phyloP scores from a whole-genome alignment of 2,113 vertebrate species.

The Eolophus roseicapilla region DNA sequence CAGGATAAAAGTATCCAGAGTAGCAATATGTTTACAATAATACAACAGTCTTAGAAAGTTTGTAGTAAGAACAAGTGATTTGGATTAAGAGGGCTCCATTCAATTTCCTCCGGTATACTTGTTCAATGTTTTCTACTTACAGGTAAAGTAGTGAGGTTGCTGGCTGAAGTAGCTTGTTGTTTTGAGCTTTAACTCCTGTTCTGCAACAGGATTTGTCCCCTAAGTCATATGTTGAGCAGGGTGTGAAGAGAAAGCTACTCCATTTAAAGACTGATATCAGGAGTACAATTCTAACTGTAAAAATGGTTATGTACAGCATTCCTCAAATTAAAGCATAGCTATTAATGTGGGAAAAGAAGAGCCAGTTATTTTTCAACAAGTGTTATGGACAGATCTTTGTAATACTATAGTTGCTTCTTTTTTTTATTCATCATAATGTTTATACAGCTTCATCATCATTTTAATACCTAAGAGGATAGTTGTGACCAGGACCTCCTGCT shows the following conservation, averaged over 20 bases:
- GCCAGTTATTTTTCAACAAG: background rate
- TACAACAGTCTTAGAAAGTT: background rate
- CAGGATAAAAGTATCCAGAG: background rate
- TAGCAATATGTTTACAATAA: background rate
- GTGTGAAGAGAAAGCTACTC: background rate
- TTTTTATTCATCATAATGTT: background rate
- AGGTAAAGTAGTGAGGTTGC: background rate
- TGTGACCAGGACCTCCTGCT: background rate
- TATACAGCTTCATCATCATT: background rate
- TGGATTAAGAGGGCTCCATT: background rate
- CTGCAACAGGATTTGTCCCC: background rate
- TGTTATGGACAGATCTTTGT: background rate
- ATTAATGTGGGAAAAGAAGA: background rate
- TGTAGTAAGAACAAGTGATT: background rate
- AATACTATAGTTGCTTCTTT: background rate
- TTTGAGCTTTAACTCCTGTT: background rate
- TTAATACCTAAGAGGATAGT: background rate
- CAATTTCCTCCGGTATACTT: background rate
- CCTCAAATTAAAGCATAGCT: background rate
- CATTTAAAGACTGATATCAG: background rate
- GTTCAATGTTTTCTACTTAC: background rate
- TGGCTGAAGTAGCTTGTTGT: background rate
- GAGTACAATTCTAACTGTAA: background rate
- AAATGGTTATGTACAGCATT: background rate
- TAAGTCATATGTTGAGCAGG: background rate